Base-by-base conservation (phyloP, 2,888 invertebrate genomes). In the Beris morrisii region DNA sequence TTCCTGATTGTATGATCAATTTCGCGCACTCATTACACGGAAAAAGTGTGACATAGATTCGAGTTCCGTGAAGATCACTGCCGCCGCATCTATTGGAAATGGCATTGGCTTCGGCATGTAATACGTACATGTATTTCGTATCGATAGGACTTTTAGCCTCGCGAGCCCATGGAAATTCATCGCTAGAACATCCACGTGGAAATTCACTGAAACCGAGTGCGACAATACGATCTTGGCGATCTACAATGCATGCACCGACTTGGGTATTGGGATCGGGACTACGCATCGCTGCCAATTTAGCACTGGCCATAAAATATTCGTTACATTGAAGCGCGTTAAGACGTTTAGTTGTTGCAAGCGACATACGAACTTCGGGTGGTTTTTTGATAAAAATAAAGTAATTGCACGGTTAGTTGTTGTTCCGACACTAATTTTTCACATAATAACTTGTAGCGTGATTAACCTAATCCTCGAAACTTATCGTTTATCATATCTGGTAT, bases 21-120 rank as follows among this genome's bases (percentile, higher is more conserved):
- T 99, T 99, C 0, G 97, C 93, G 82, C 98, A 99, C 79, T 97
- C 97, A 76, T 97, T 97, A 79, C 98, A 99, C 0, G 98, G 98
- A 79, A 97, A 98, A 15, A 96, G 81, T 0, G 89, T 91, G 0
- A 95, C 93, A 77, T 95, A 99, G 0, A 99, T 87, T 0, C 86
- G 86, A 75, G 95, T 93, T 70, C 88, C 86, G 72, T 86, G 87
- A 0, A 96, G 84, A 81, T 91, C 88, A 0, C 87, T 9, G 5
- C 9, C 84, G 0, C 86, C 84, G 77, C 94, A 95, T 78, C 91
- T 94, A 78, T 97, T 98, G n/a, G 97, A 75, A 71, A 99, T 92
- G 1, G 98, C 98, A 83, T 99, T 99, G 82, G 97, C 86, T 83
- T 99, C 98, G 3, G 98, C 98, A 82, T 99, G 98, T 71, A 97